Evolutionary conservation across 2,888 invertebrate genomes (phyloP).

Genomic region (Adelphocoris suturalis): DNA sequence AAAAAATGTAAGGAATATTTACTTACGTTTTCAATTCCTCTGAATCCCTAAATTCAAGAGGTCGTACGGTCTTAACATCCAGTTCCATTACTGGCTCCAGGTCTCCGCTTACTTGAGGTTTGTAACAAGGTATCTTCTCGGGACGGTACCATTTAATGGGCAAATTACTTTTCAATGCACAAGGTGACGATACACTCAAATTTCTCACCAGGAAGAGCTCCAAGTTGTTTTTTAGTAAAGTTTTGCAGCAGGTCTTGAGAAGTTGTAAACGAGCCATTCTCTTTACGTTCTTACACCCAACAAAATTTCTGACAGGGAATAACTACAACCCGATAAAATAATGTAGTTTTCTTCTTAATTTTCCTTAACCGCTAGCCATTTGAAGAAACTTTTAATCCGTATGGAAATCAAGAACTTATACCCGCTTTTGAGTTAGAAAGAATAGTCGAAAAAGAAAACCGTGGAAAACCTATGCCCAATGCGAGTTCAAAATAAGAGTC

Average conservation of each 20-base stretch:
- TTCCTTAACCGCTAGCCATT: no score
- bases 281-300: no score
- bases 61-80: slow-evolving; percentile 80
- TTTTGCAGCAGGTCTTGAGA: not conserved
- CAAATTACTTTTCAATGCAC: slow-evolving; percentile 83
- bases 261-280: slow-evolving; percentile 28
- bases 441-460: no score
- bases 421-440: no score
- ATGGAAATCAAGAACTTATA: no score
- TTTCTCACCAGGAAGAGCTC: not conserved
- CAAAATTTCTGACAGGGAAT: no score
- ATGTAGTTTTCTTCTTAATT: no score
- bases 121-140: slow-evolving; percentile 83
- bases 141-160: slow-evolving; percentile 90
- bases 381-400: no score
- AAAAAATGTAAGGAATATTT: no score
- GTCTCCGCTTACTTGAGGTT: slow-evolving; percentile 87
- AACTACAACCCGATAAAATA: no score
- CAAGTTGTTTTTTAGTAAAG: not conserved
- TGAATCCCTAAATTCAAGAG: slow-evolving; percentile 81
- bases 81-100: slow-evolving; percentile 81
- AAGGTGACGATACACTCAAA: slow-evolving; percentile 39
- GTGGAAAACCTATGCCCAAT: no score
- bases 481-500: no score
- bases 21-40: slow-evolving; percentile 85